These are phyloP conservation scores for Andrena minutula DNA, from an alignment of 2,888 invertebrate species.

Conservation along the genomic window DNA sequence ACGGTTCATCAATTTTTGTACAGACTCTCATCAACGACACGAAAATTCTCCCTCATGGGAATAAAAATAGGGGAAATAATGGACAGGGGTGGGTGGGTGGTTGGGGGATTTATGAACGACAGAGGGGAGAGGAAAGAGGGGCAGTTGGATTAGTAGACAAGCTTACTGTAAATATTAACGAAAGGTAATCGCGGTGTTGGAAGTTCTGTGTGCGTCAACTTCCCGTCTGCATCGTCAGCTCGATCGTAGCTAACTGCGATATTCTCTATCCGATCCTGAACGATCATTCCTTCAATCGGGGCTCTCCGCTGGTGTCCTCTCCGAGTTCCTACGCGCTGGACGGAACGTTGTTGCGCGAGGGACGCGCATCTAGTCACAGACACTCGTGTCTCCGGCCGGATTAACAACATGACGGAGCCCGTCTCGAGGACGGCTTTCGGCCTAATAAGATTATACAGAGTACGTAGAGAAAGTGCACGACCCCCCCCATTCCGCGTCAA, in stretches of 20 bases:
- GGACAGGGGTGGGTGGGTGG: background rate
- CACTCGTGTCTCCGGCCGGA: slow-evolving; percentile 61
- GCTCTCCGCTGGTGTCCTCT: background rate
- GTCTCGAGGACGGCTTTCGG: slow-evolving; percentile 68
- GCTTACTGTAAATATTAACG: slow-evolving; percentile 74
- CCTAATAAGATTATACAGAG: slow-evolving; percentile 68
- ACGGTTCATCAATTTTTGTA: slow-evolving; percentile 71
- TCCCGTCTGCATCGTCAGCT: slow-evolving; percentile 48
- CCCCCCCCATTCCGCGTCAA: slow-evolving; percentile 73
- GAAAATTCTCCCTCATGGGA: slow-evolving; percentile 29
- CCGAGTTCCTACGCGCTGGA: slow-evolving; percentile 46
- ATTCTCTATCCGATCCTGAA: slow-evolving; percentile 8
- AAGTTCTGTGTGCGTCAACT: slow-evolving; percentile 58
- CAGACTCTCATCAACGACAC: slow-evolving; percentile 69
- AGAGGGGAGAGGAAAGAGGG: slow-evolving; percentile 35
- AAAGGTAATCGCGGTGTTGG: slow-evolving; percentile 48
- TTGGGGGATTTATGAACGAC: background rate
- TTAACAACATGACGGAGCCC: slow-evolving; percentile 62
- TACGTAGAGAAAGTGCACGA: slow-evolving; percentile 64
- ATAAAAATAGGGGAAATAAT: background rate
- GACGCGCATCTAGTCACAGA: slow-evolving; percentile 50
- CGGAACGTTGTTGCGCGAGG: slow-evolving; percentile 59
- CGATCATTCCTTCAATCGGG: slow-evolving; percentile 2
- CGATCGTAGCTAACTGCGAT: slow-evolving; percentile 5
- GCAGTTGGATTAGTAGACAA: slow-evolving; percentile 56